Evolutionary conservation across 37 sponge, comb jelly and placozoan genomes (phyloP).

Genomic region (Petrosia ficiformis): DNA sequence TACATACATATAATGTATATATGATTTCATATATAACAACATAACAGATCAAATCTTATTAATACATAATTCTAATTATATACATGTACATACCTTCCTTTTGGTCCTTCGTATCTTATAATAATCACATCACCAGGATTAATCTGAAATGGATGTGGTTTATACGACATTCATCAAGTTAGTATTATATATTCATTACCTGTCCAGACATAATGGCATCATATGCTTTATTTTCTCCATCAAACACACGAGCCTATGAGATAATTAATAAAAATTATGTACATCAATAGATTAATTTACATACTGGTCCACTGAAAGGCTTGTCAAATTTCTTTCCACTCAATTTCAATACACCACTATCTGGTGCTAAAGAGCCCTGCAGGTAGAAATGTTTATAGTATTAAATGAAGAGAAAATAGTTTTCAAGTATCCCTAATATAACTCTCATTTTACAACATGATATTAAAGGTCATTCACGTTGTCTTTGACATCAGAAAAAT

Average conservation of each 20-base stretch:
- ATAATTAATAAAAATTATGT: not conserved
- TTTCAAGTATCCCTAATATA: no score
- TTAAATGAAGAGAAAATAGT: no score
- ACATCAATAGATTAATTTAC: not conserved
- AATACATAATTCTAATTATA: not conserved
- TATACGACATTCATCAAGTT: not conserved
- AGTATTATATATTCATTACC: constrained; percentile 10
- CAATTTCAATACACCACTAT: constrained; percentile 74
- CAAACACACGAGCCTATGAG: constrained; percentile 68
- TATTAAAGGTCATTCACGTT: no score
- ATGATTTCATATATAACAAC: no score
- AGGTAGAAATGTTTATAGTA: no score
- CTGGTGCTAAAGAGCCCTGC: constrained; percentile 6
- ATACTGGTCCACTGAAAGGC: constrained; percentile 66
- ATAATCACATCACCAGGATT: constrained; percentile 67
- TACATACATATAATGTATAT: no score
- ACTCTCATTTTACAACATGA: no score
- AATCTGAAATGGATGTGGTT: constrained; percentile 10
- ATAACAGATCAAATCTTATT: not conserved
- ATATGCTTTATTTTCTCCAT: constrained; percentile 56
- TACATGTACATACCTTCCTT: constrained; percentile 59
- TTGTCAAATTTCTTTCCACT: constrained; percentile 68
- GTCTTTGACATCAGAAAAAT: no score
- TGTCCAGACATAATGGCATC: constrained; percentile 65
- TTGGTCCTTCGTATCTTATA: constrained; percentile 75